Evolutionary conservation across 1,140 invertebrate genomes (phyloP).

Genomic region (Pachypeltis micranthus): DNA sequence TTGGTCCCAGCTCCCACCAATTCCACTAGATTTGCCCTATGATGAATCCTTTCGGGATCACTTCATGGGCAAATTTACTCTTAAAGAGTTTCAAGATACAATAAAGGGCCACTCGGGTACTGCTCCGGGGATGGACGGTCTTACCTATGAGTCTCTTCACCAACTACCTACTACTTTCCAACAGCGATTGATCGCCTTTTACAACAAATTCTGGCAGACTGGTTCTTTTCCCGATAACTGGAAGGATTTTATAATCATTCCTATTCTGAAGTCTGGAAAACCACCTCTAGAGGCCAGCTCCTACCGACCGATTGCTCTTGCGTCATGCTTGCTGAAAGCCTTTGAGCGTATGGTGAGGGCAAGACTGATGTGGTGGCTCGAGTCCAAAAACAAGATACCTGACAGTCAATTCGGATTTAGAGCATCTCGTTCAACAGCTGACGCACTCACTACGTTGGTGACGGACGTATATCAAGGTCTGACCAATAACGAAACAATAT

Average conservation of each 20-base stretch:
- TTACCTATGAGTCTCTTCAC: background rate
- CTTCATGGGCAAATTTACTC: no score
- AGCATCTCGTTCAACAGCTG: background rate
- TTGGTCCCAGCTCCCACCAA: no score
- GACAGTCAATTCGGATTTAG: conserved; percentile 8
- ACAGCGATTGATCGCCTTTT: background rate
- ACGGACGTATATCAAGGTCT: background rate
- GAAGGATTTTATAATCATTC: background rate
- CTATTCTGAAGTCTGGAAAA: conserved; percentile 4
- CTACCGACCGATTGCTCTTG: background rate
- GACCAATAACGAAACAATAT: background rate
- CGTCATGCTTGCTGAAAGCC: conserved; percentile 1
- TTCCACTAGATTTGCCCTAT: no score
- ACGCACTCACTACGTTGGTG: background rate
- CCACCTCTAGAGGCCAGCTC: background rate
- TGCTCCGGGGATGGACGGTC: background rate
- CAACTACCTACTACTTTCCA: background rate
- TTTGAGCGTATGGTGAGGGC: conserved; percentile 1
- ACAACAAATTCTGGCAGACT: background rate
- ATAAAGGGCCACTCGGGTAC: background rate
- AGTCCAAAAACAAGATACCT: background rate
- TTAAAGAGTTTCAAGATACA: background rate
- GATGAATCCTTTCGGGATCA: no score
- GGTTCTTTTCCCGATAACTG: background rate
- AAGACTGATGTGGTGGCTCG: conserved; percentile 7